Base-by-base conservation (phyloP, 2,113 vertebrate genomes). In the Antennarius striatus region DNA sequence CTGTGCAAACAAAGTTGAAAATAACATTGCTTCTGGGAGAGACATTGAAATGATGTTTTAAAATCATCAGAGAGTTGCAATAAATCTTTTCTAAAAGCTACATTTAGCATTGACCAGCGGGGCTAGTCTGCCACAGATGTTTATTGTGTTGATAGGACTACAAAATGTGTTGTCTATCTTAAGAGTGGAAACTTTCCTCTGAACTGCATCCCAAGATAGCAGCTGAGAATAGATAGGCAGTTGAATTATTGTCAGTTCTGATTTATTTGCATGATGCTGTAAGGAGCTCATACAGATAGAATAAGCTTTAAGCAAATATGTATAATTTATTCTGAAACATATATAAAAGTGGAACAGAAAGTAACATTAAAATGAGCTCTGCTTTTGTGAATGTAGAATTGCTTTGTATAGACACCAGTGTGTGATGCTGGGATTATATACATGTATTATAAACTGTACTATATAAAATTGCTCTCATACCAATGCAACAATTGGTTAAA, bases 121-220 rank as follows among this genome's bases (percentile, higher is more conserved):
- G 86, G 85, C 69, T 59, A 77, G 81, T 81, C 76, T 72, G 81
- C 82, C 81, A 83, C 73, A 84, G 68, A 81, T 82, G 85, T 84
- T 57, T 65, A 72, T 76, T 72, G 62, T 80, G 71, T 77, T 88
- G 66, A 60, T 76, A 82, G 62, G 16, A 83, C 71, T 60, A 63
- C 72, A 76, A 64, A 79, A 53, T 66, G 32, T 22, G 32, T 36
- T 36, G 32, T 36, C 32, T 36, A 36, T 36, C 32, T 36, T 36
- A 4, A 36, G 32, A 7, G 32, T 36, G 39, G 60, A 68, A 68
- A 32, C 45, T 76, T 77, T 75, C 60, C 46, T 82, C 61, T 53
- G 51, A 56, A 61, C 42, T 60, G 54, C 30, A 29, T 64, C 47
- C 67, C 63, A 29, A 77, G 53, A 64, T 73, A 56, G 42, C 32